Percentiles rank a stretch among this genome's conserved stretches.
Evolutionary conservation across 2,113 vertebrate genomes (phyloP).

Genomic region (Clupea harengus): DNA sequence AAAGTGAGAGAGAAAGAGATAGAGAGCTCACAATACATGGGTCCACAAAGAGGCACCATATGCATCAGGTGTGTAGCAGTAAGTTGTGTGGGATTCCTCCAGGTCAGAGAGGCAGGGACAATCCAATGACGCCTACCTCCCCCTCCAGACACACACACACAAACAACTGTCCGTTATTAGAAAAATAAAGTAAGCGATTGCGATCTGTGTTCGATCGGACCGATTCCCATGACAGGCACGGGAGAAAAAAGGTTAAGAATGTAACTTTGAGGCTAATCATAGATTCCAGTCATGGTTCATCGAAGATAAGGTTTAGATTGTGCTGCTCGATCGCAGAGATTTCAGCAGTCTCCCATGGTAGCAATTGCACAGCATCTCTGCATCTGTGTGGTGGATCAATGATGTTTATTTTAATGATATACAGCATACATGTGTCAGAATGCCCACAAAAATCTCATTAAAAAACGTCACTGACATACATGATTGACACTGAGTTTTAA

Average conservation of each 20-base stretch:
- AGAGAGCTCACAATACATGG: background rate
- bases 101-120: no score
- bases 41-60: background rate
- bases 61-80: background rate
- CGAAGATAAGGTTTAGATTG: slow-evolving; percentile 62
- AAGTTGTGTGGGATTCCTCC: no score
- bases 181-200: slow-evolving; percentile 26
- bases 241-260: slow-evolving; percentile 36
- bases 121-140: no score
- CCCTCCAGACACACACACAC: background rate
- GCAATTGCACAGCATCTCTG: slow-evolving; percentile 10
- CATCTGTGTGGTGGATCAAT: slow-evolving; percentile 29
- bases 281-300: slow-evolving; percentile 44
- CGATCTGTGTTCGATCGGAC: slow-evolving; percentile 29
- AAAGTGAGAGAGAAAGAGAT: background rate
- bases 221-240: slow-evolving; percentile 16
- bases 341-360: slow-evolving; percentile 27
- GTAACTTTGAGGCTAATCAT: slow-evolving; percentile 49
- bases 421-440: slow-evolving; percentile 20
- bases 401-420: slow-evolving; percentile 36
- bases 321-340: slow-evolving; percentile 52
- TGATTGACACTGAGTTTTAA: background rate
- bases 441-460: slow-evolving; percentile 9
- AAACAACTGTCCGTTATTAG: background rate
- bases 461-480: slow-evolving; percentile 18